Evolutionary conservation across 2,113 vertebrate species (phyloP).

Genomic region (Fukomys damarensis): DNA sequence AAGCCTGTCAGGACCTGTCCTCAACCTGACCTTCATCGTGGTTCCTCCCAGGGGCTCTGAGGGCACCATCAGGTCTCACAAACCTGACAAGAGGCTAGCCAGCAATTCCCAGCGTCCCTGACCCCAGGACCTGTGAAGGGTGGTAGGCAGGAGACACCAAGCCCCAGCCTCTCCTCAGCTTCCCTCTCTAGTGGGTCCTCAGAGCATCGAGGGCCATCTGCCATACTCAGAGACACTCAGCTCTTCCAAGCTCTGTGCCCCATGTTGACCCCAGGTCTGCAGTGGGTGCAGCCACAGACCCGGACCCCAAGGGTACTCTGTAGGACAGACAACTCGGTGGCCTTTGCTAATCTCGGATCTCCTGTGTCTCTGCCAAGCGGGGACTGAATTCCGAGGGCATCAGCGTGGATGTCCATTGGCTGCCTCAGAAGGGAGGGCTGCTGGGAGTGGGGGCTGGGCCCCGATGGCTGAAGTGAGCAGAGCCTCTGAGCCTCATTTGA

Average conservation of each 20-base stretch:
- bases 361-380: background rate
- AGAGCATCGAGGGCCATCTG: background rate
- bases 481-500: background rate
- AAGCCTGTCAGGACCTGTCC: background rate
- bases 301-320: too few relatives aligned
- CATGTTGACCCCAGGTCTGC: background rate
- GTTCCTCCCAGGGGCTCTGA: background rate
- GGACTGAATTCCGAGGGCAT: too few relatives aligned
- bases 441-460: background rate
- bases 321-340: background rate
- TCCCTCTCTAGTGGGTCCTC: background rate
- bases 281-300: too few relatives aligned
- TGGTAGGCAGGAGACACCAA: background rate
- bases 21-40: background rate
- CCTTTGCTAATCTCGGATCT: background rate
- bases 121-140: too few relatives aligned
- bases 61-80: background rate
- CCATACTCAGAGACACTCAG: background rate
- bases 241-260: background rate
- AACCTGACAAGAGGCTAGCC: background rate
- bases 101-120: background rate
- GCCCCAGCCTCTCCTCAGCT: background rate
- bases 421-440: background rate
- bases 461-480: background rate
- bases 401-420: background rate